phyloP scores from a whole-genome alignment of 2,797 vertebrate species.

The Pampus argenteus region DNA sequence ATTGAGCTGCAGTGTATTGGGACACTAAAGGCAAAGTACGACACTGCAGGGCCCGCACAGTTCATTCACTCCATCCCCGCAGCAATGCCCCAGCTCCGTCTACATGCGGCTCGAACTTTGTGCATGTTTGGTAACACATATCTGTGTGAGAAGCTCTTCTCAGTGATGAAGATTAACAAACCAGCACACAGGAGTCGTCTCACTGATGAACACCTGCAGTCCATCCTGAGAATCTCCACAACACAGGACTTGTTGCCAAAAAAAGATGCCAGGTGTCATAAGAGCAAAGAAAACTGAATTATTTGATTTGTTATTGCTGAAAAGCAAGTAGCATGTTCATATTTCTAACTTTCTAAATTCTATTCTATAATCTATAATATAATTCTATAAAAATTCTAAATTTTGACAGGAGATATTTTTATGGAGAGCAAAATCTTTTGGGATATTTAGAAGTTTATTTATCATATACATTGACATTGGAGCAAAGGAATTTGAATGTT shows the following conservation, averaged over 20 bases:
- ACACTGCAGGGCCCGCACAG: not conserved
- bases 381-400: too few relatives aligned
- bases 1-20: constrained; percentile 25
- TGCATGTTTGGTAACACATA: constrained; percentile 32
- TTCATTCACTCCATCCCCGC: constrained; percentile 1
- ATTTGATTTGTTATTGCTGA: constrained; percentile 7
- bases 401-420: too few relatives aligned
- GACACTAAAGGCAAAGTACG: constrained; percentile 20
- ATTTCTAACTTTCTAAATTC: too few relatives aligned
- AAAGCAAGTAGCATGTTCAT: too few relatives aligned
- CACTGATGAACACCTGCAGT: constrained; percentile 32
- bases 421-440: too few relatives aligned
- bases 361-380: too few relatives aligned
- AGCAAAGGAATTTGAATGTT: too few relatives aligned
- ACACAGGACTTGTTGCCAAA: constrained; percentile 6
- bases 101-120: constrained; percentile 8
- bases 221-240: constrained; percentile 11
- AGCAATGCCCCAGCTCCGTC: constrained; percentile 15
- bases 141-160: constrained; percentile 17
- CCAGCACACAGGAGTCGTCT: not conserved
- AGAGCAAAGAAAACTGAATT: not conserved
- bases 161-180: constrained; percentile 27
- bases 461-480: too few relatives aligned
- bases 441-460: too few relatives aligned
- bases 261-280: constrained; percentile 3